These are phyloP conservation scores for Anser cygnoides DNA, from an alignment of 2,113 vertebrate species.

Conservation along the genomic window DNA sequence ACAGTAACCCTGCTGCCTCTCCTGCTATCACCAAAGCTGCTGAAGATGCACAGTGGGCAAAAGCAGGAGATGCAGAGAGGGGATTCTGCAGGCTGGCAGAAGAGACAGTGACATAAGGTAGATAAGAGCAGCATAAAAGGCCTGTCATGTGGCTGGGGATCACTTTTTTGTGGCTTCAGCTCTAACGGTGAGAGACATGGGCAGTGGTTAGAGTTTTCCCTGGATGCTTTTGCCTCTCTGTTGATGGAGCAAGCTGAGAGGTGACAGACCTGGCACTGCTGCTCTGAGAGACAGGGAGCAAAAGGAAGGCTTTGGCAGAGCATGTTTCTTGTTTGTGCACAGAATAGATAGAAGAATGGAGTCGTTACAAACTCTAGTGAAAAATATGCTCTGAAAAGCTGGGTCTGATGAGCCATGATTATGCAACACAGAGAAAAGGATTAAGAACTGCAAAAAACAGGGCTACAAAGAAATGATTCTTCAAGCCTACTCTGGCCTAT, in stretches of 20 bases:
- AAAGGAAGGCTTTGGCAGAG: background rate
- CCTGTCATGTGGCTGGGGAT: background rate
- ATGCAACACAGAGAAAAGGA: background rate
- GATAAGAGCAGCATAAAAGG: background rate
- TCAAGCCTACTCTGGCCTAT: background rate
- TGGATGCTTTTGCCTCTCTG: background rate
- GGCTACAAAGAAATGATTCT: background rate
- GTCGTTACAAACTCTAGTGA: background rate
- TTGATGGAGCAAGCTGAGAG: background rate
- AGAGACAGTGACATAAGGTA: background rate
- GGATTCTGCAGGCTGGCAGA: background rate
- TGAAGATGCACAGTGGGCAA: background rate
- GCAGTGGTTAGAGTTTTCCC: background rate
- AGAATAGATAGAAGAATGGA: background rate
- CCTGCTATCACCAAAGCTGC: accelerated
- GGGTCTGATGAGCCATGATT: background rate
- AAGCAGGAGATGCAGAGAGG: background rate
- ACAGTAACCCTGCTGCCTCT: background rate
- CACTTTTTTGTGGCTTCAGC: background rate
- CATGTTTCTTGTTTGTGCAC: background rate
- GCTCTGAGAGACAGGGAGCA: background rate
- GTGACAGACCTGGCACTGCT: background rate
- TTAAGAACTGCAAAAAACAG: background rate
- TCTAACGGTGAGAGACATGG: background rate
- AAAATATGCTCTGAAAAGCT: background rate